These are phyloP conservation scores for Lineus longissimus DNA, from an alignment of 1,140 invertebrate species.

Conservation along the genomic window DNA sequence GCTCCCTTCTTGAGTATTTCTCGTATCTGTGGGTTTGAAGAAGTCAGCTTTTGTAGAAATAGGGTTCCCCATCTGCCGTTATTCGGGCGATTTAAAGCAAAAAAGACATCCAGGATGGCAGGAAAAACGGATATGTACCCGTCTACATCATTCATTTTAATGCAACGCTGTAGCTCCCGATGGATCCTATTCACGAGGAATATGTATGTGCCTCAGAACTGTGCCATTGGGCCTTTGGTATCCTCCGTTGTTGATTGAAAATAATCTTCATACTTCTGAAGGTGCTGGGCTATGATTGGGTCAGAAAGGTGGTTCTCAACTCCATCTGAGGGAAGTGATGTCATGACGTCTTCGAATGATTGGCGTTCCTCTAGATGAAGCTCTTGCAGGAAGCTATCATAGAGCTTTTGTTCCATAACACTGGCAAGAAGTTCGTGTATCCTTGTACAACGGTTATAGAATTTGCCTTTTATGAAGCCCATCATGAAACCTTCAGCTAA, in stretches of 20 bases:
- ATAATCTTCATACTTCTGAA: no score
- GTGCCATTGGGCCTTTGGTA: background rate
- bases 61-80: background rate
- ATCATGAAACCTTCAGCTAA: conserved; percentile 2
- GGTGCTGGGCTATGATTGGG: no score
- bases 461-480: conserved; percentile 1
- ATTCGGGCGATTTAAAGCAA: background rate
- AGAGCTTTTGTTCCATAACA: background rate
- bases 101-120: background rate
- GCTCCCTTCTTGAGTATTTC: background rate
- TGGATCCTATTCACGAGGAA: background rate
- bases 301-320: no score
- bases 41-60: background rate
- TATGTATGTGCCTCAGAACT: background rate
- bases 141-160: background rate
- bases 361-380: background rate
- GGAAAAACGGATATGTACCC: background rate
- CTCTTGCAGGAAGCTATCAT: background rate
- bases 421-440: conserved; percentile 1
- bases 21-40: background rate
- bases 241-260: no score
- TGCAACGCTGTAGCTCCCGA: background rate
- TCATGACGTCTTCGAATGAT: background rate
- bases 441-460: conserved; percentile 7
- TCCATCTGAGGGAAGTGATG: background rate